A percentile compares a stretch with the other conserved stretches of the same genome.
phyloP scores from a whole-genome alignment of 1,140 invertebrate species.

The Lordiphosa collinella region DNA sequence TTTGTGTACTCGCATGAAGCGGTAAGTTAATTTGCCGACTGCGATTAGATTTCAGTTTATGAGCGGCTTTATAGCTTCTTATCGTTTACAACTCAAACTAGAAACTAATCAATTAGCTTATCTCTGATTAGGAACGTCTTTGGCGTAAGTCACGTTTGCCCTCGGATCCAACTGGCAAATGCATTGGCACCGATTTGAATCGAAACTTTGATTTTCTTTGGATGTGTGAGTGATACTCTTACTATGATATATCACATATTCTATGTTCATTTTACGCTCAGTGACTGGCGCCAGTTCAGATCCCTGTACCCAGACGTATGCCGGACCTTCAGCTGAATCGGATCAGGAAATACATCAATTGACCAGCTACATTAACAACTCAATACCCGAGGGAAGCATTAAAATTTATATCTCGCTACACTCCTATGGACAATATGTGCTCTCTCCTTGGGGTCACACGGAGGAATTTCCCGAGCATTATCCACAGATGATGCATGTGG shows the following conservation, averaged over 20 bases:
- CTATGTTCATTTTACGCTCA: slow-evolving; percentile 6
- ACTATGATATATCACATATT: no score
- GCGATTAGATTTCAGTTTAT: slow-evolving; percentile 29
- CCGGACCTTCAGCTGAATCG: slow-evolving; percentile 82
- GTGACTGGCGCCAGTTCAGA: slow-evolving; percentile 81
- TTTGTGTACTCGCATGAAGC: slow-evolving; percentile 82
- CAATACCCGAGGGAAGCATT: slow-evolving; percentile 66
- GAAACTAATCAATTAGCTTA: slow-evolving; percentile 13
- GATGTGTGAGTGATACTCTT: no score
- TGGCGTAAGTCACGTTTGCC: slow-evolving; percentile 85
- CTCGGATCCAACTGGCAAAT: slow-evolving; percentile 68
- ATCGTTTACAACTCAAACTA: slow-evolving; percentile 19
- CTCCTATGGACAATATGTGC: slow-evolving; percentile 80
- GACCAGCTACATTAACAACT: slow-evolving; percentile 70
- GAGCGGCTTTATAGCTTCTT: slow-evolving; percentile 20
- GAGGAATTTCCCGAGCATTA: slow-evolving; percentile 81
- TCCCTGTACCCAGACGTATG: slow-evolving; percentile 82
- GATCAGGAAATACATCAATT: slow-evolving; percentile 82
- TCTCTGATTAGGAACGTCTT: slow-evolving; percentile 80
- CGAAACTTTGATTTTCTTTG: slow-evolving; percentile 86
- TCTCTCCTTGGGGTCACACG: slow-evolving; percentile 79
- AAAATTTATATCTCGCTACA: slow-evolving; percentile 81
- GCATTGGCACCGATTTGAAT: slow-evolving; percentile 84
- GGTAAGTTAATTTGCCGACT: slow-evolving; percentile 70
- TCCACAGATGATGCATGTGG: slow-evolving; percentile 80